These are phyloP conservation scores for Cancer borealis DNA, from an alignment of 2,888 invertebrate species.

Conservation along the genomic window DNA sequence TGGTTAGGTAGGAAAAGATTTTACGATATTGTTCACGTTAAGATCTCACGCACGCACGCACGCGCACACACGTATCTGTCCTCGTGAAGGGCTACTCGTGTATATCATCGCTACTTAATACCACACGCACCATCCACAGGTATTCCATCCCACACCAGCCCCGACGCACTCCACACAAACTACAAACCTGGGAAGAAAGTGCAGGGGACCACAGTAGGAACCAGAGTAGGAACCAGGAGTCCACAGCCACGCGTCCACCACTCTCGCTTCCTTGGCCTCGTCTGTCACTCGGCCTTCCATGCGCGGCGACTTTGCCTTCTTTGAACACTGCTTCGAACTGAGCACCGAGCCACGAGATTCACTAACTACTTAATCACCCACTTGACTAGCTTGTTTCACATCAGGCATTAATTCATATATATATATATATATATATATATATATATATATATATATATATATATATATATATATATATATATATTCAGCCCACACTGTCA, in stretches of 20 bases:
- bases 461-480: no score
- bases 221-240: background rate
- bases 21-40: background rate
- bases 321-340: conserved; percentile 10
- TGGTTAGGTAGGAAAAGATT: background rate
- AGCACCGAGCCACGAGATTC: background rate
- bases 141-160: background rate
- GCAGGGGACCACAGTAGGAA: background rate
- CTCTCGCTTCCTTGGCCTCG: background rate
- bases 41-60: background rate
- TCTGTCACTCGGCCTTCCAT: background rate
- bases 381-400: background rate
- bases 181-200: background rate
- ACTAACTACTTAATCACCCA: background rate
- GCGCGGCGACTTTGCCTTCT: background rate
- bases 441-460: background rate
- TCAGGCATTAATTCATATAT: background rate
- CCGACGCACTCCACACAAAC: background rate
- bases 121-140: background rate
- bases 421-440: background rate
- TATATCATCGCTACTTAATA: background rate
- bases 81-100: background rate
- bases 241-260: background rate
- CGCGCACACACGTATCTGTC: background rate
- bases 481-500: no score